Conservation (phyloP, 2,888 invertebrate genomes). For the Plusia festucae region DNA sequence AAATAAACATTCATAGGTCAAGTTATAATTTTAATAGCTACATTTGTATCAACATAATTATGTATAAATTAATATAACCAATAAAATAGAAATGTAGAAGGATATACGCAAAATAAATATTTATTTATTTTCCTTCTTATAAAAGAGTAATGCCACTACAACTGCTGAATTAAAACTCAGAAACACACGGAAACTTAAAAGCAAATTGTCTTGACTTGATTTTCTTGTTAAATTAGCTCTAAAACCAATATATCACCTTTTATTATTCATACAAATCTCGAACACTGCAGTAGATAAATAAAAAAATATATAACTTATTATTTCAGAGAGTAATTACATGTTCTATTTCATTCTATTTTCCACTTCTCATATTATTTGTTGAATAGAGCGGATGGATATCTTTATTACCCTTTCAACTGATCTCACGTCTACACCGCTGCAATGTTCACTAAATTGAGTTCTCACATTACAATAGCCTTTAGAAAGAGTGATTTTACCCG, state of each 20-base stretch:
- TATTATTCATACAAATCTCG: neutral
- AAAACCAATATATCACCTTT: too few species aligned
- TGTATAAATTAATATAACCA: neutral
- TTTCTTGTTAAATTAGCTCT: too few species aligned
- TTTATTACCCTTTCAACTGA: conserved; percentile 80
- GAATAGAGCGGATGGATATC: conserved; percentile 70
- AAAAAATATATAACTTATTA: conserved; percentile 11
- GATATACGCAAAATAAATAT: too few species aligned
- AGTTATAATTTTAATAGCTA: neutral
- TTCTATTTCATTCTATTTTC: conserved; percentile 45
- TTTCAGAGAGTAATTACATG: conserved; percentile 34
- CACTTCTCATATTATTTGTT: conserved; percentile 46
- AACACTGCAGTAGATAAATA: neutral
- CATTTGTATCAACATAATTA: neutral
- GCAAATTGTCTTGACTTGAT: too few species aligned
- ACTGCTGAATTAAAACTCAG: neutral
- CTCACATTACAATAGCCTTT: conserved; percentile 86
- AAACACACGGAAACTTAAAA: too few species aligned
- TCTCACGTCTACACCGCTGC: conserved; percentile 74
- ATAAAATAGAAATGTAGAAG: neutral
- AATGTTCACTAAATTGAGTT: conserved; percentile 86
- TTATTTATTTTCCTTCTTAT: neutral
- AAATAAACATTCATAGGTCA: neutral
- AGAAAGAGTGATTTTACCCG: conserved; percentile 84
- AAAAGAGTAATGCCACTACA: neutral